Evolutionary conservation across 2,797 vertebrate species (phyloP).

Genomic region (Cygnus olor): DNA sequence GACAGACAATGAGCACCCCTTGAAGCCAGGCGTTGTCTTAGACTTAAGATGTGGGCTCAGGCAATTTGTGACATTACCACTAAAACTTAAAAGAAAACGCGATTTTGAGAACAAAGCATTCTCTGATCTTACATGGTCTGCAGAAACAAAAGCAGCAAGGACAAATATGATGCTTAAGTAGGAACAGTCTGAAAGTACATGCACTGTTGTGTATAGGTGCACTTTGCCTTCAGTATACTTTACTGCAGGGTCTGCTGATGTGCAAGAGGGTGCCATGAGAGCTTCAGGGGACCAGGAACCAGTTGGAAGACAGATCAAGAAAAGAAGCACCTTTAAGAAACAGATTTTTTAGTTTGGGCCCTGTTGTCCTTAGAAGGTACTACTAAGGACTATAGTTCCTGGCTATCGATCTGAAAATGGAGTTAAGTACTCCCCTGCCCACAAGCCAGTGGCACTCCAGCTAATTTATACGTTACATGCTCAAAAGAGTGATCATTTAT

Average conservation of each 20-base stretch:
- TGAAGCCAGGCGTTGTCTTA: background rate
- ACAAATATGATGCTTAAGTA: background rate
- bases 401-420: background rate
- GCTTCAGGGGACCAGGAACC: background rate
- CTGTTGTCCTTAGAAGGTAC: background rate
- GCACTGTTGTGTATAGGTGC: background rate
- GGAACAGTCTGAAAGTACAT: slow-evolving; percentile 11
- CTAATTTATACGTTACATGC: background rate
- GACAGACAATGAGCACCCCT: slow-evolving; percentile 34
- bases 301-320: background rate
- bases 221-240: background rate
- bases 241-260: background rate
- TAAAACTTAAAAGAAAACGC: slow-evolving; percentile 28
- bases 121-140: slow-evolving; percentile 6
- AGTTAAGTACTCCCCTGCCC: background rate
- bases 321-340: slow-evolving; percentile 4
- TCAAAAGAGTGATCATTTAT: background rate
- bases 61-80: slow-evolving; percentile 14
- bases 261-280: slow-evolving; percentile 5
- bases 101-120: slow-evolving; percentile 44
- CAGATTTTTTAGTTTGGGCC: background rate
- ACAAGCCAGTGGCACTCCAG: background rate
- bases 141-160: slow-evolving; percentile 59
- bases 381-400: background rate
- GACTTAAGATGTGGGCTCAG: slow-evolving; percentile 31